phyloP scores from a whole-genome alignment of 64 coral and sea anemone species.

The Montipora foliosa region DNA sequence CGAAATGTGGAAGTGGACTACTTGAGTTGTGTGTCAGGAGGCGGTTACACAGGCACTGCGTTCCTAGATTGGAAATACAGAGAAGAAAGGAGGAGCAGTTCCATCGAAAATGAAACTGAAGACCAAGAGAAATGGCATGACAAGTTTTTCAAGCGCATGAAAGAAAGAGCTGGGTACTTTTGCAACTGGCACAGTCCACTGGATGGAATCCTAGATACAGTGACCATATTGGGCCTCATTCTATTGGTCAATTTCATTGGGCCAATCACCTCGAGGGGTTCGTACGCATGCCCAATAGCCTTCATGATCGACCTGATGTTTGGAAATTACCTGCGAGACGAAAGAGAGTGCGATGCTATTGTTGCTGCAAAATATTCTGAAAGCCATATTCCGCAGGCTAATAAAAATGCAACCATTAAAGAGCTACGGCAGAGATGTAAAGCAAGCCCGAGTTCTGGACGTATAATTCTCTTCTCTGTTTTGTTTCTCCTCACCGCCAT shows the following conservation, averaged over 20 bases:
- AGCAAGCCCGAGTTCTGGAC: too few relatives aligned
- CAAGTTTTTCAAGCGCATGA: conserved; percentile 59
- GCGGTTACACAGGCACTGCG: too few relatives aligned
- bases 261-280: conserved; percentile 26
- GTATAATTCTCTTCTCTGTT: too few relatives aligned
- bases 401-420: background rate
- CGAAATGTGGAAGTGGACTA: too few relatives aligned
- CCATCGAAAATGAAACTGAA: too few relatives aligned
- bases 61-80: too few relatives aligned
- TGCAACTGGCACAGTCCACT: conserved; percentile 57
- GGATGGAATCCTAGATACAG: background rate
- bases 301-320: conserved; percentile 66
- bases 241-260: conserved; percentile 55
- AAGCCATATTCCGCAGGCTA: background rate
- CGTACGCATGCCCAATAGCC: conserved; percentile 54
- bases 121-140: too few relatives aligned
- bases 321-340: conserved; percentile 53
- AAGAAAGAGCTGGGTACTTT: conserved; percentile 30
- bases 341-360: conserved; percentile 49
- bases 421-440: background rate
- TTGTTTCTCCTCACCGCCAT: too few relatives aligned
- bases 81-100: too few relatives aligned
- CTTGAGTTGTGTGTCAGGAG: too few relatives aligned
- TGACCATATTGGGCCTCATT: background rate
- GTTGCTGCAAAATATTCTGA: background rate